Evolutionary conservation across 2,797 vertebrate genomes (phyloP), one percentile per base, ranked within the genome.

Genomic region (Lutjanus argentimaculatus): DNA sequence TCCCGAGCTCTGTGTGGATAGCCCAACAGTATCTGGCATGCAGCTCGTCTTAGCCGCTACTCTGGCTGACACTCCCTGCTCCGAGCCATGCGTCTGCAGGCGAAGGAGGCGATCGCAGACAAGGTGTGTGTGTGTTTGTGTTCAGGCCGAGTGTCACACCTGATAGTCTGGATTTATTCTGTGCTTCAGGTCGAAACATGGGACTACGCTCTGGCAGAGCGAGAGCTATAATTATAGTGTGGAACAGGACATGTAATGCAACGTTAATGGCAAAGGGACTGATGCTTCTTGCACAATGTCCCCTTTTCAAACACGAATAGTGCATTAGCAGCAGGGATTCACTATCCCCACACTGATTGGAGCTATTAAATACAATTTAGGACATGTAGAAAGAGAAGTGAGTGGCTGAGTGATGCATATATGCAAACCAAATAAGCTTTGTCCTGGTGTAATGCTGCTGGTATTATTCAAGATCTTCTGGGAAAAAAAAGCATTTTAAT

Each of bases 321-420:
- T 92, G 90, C 91, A 93, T 93, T 91, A 92, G 87, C 82, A 83
- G 80, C 79, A 70, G 80, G 77, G 71, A 88, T 77, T 75, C 88
- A 76, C 86, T 51, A 59, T 83, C 65, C 45, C 72, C 48, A 40
- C 79, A 61, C 72, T 90, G 92, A 93, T 86, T 90, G 85, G 83
- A 83, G 86, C 90, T 88, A 91, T 93, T 93, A 90, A 86, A 93
- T 89, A 76, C 87, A 92, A 93, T 91, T 92, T 87, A 88, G 89
- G 69, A 78, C 72, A 79, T 85, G 75, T 53, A 78, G 48, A 87
- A 75, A 74, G 62, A 61, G 77, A 81, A 88, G 85, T 63, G 40
- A 68, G 73, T 73, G 71, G 68, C 74, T 88, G 86, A 91, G 87
- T 87, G 88, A 79, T 88, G 73, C 79, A 40, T 78, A 67, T 70